These are phyloP conservation scores for Rhinichthys osculus DNA, from an alignment of 2,797 vertebrate genomes.

Conservation along the genomic window DNA sequence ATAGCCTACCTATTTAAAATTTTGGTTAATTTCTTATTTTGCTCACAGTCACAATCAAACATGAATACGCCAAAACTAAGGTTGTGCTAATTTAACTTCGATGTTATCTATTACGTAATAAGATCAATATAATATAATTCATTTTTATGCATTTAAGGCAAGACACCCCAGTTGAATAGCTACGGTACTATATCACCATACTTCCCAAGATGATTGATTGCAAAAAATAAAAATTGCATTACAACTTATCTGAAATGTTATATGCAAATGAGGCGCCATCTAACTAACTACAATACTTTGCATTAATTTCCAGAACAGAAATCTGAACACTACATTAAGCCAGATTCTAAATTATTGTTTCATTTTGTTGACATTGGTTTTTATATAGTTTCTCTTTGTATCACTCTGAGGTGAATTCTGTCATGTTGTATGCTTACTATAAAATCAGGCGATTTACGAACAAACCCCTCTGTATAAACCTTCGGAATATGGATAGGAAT, in stretches of 20 bases:
- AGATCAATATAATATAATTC: too few relatives aligned
- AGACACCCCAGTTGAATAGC: not conserved
- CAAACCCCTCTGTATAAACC: not conserved
- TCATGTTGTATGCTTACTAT: not conserved
- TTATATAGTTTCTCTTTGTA: not conserved
- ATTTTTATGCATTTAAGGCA: not conserved
- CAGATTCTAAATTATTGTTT: not conserved
- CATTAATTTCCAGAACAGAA: not conserved
- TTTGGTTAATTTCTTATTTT: not conserved
- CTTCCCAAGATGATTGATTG: not conserved
- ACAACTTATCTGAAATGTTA: not conserved
- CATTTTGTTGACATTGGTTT: not conserved
- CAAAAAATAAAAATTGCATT: not conserved
- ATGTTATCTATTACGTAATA: not conserved
- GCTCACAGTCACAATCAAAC: not conserved
- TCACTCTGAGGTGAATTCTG: not conserved
- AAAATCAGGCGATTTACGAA: not conserved
- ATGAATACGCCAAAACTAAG: not conserved
- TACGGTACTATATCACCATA: too few relatives aligned
- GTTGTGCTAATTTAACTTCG: not conserved
- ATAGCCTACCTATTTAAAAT: not conserved
- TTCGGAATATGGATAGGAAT: not conserved
- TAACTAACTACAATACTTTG: not conserved
- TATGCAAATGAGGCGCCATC: not conserved
- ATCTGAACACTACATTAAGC: too few relatives aligned